Percentiles rank a stretch among this genome's conserved stretches.
These are phyloP conservation scores for Edolisoma coerulescens DNA, from an alignment of 2,113 vertebrate genomes.

Conservation along the genomic window DNA sequence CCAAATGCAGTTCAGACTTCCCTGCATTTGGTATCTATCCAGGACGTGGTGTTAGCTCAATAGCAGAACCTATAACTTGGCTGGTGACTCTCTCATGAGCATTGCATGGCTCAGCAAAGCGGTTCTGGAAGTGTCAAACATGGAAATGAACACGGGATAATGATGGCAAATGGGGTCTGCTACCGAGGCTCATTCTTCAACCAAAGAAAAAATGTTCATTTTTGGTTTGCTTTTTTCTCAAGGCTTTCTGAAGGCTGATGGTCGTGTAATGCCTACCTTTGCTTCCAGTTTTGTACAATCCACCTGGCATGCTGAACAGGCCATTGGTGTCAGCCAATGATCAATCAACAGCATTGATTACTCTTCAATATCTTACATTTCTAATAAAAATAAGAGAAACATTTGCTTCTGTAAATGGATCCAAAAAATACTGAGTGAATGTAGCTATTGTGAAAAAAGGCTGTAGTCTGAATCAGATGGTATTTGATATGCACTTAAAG, in stretches of 20 bases:
- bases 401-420: background rate
- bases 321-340: background rate
- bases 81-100: background rate
- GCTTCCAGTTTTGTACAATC: background rate
- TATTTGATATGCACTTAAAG: background rate
- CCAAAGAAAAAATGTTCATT: background rate
- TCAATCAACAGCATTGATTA: background rate
- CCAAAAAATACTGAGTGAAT: background rate
- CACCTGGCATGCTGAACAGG: background rate
- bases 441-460: background rate
- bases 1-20: background rate
- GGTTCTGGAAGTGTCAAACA: background rate
- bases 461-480: background rate
- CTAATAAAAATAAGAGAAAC: background rate
- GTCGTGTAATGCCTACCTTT: background rate
- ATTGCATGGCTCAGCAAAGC: conserved; percentile 23
- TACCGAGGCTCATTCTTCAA: background rate
- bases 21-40: background rate
- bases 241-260: background rate
- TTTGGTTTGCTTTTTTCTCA: background rate
- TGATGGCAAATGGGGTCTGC: conserved; percentile 45
- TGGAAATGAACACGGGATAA: background rate
- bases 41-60: background rate
- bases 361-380: background rate
- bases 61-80: background rate